Evolutionary conservation across 2,888 invertebrate genomes (phyloP).

Genomic region (Amiota communis): DNA sequence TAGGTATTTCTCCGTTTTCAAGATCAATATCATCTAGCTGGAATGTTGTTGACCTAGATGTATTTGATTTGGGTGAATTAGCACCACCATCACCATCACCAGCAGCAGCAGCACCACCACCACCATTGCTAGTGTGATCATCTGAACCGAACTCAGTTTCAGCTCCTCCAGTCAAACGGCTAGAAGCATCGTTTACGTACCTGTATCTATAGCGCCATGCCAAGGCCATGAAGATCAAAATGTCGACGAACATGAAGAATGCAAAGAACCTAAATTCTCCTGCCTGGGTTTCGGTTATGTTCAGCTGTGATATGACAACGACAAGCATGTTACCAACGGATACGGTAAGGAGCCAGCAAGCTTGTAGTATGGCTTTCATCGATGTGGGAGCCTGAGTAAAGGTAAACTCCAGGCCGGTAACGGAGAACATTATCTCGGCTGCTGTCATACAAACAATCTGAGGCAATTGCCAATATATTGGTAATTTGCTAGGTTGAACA

Average conservation of each 20-base stretch:
- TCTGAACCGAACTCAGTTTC: slow-evolving; percentile 31
- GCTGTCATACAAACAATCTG: slow-evolving; percentile 94
- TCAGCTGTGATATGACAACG: slow-evolving; percentile 76
- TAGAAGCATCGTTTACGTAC: too few relatives aligned
- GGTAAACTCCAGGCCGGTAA: slow-evolving; percentile 96
- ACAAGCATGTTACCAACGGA: slow-evolving; percentile 96
- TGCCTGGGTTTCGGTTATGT: slow-evolving; percentile 75
- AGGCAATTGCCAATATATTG: slow-evolving; percentile 87
- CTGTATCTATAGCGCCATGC: slow-evolving; percentile 84
- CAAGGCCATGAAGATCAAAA: slow-evolving; percentile 86
- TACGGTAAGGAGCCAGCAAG: slow-evolving; percentile 92
- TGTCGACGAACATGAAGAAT: slow-evolving; percentile 87
- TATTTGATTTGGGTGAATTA: too few relatives aligned
- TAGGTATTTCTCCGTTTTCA: too few relatives aligned
- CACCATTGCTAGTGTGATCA: not conserved
- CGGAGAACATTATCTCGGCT: slow-evolving; percentile 96
- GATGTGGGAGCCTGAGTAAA: slow-evolving; percentile 93
- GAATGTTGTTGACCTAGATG: too few relatives aligned
- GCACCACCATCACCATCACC: too few relatives aligned
- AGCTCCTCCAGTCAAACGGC: not conserved
- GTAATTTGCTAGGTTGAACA: slow-evolving; percentile 82
- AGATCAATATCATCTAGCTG: too few relatives aligned
- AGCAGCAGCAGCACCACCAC: too few relatives aligned
- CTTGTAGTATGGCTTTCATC: slow-evolving; percentile 96
- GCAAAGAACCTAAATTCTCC: slow-evolving; percentile 92